Percentiles rank a stretch among this genome's conserved stretches.
Evolutionary conservation across 2,888 invertebrate genomes (phyloP).

Genomic region (Sminthurides aquaticus): DNA sequence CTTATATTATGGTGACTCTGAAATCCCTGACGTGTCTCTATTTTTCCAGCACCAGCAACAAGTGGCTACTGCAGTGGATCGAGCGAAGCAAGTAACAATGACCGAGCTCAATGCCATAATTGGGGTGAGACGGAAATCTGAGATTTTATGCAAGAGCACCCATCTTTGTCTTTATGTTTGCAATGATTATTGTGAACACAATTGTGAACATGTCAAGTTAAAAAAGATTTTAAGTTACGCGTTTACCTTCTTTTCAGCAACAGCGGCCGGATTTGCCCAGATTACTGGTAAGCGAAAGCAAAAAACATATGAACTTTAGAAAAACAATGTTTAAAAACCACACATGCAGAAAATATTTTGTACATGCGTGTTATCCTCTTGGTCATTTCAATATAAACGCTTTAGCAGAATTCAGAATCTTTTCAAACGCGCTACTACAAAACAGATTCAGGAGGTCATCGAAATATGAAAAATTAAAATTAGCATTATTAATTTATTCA

Average conservation of each 20-base stretch:
- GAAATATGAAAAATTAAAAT: no score
- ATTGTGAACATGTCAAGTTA: neutral
- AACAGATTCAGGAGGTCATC: no score
- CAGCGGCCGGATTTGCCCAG: slow-evolving; percentile 76
- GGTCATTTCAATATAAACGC: no score
- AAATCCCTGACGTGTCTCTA: neutral
- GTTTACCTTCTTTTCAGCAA: slow-evolving; percentile 57
- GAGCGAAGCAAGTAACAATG: slow-evolving; percentile 97
- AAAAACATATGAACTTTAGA: no score
- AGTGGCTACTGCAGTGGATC: slow-evolving; percentile 88
- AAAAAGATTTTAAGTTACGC: no score
- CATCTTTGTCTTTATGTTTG: slow-evolving; percentile 42
- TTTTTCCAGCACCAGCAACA: slow-evolving; percentile 56
- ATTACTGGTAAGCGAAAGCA: slow-evolving; percentile 48
- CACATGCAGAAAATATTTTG: no score
- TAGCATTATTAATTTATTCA: no score
- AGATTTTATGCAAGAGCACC: neutral
- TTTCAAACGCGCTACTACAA: neutral
- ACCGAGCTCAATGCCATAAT: slow-evolving; percentile 92
- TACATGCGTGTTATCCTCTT: no score
- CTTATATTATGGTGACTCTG: no score
- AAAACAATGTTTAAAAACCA: no score
- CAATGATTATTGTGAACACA: neutral
- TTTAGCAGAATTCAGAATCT: neutral
- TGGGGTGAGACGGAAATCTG: slow-evolving; percentile 68